Percentiles rank a stretch among this genome's conserved stretches.
Evolutionary conservation across 2,113 vertebrate genomes (phyloP).

Genomic region (Atractosteus spatula): DNA sequence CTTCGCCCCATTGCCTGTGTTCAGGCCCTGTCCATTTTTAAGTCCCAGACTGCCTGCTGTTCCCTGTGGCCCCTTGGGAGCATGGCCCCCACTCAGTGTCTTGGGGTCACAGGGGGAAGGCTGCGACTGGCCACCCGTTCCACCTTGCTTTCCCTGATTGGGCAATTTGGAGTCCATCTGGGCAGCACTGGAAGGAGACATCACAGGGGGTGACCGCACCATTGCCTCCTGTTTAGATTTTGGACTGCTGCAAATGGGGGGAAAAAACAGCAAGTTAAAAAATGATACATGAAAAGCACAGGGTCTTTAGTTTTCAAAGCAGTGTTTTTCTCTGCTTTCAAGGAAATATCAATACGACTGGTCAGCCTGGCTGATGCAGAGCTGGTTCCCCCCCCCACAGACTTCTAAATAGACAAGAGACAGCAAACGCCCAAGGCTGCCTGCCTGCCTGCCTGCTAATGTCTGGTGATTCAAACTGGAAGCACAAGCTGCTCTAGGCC

Average conservation of each 20-base stretch:
- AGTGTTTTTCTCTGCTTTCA: too few relatives aligned
- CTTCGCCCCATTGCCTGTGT: conserved; percentile 90
- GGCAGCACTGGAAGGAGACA: conserved; percentile 95
- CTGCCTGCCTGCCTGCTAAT: too few relatives aligned
- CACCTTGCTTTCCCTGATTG: conserved; percentile 97
- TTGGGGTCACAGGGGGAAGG: conserved; percentile 94
- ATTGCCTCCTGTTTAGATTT: conserved; percentile 99
- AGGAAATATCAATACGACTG: too few relatives aligned
- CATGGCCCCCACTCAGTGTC: conserved; percentile 75
- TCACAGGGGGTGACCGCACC: conserved; percentile 97
- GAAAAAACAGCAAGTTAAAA: conserved; percentile 10
- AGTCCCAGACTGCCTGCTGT: conserved; percentile 90
- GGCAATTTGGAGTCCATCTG: conserved; percentile 99
- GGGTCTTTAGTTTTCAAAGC: too few relatives aligned
- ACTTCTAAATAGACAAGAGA: too few relatives aligned
- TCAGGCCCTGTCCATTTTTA: conserved; percentile 84
- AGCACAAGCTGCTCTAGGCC: neutral
- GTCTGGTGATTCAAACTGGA: neutral
- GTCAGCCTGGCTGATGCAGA: too few relatives aligned
- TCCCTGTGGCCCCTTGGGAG: conserved; percentile 82
- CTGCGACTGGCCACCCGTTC: conserved; percentile 92
- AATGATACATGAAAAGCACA: neutral
- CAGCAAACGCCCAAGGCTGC: too few relatives aligned
- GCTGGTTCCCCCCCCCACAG: too few relatives aligned
- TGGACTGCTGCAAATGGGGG: conserved; percentile 74